These are phyloP conservation scores for Diceros bicornis DNA, from an alignment of 2,797 vertebrate species.

Conservation along the genomic window DNA sequence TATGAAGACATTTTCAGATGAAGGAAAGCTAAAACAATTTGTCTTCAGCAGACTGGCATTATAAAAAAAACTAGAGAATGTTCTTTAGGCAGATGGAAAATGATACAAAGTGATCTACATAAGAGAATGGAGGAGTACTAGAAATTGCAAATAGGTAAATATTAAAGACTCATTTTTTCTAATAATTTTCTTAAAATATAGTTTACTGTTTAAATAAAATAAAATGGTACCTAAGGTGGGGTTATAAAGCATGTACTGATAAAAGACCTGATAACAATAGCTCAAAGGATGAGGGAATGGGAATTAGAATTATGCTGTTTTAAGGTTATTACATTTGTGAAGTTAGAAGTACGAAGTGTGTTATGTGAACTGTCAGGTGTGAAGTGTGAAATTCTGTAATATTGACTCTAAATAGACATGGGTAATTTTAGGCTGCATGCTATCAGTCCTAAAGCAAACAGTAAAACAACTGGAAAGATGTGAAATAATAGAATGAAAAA, in stretches of 20 bases:
- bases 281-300: background rate
- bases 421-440: background rate
- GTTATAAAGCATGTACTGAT: background rate
- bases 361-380: background rate
- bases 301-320: background rate
- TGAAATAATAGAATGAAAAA: background rate
- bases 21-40: background rate
- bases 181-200: background rate
- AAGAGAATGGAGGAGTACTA: background rate
- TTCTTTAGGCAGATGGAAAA: background rate
- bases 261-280: background rate
- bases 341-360: background rate
- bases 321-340: background rate
- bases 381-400: background rate
- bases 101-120: background rate
- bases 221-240: background rate
- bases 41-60: background rate
- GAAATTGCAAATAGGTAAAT: background rate
- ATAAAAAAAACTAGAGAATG: background rate
- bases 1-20: background rate
- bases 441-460: background rate
- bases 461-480: background rate
- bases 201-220: background rate
- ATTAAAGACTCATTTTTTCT: background rate
- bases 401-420: background rate